Base-by-base conservation (phyloP, 2,113 vertebrate genomes). In the Aphyosemion australe region DNA sequence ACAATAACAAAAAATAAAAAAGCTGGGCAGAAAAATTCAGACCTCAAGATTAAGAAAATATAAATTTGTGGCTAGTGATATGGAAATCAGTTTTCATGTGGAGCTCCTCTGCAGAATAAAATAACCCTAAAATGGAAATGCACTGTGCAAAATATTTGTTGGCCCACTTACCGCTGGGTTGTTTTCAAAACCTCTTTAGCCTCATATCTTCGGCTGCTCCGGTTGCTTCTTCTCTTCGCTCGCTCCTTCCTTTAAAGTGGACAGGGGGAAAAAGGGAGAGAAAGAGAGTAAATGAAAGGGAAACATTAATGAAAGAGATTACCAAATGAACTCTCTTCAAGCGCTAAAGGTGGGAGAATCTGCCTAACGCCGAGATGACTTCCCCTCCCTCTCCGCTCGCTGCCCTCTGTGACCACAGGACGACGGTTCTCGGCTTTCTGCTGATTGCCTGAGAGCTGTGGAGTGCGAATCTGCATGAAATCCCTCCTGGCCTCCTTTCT, bases 231-330 rank as follows among this genome's bases (percentile, higher is more conserved):
- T 84, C 69, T 61, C 84, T 76, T 71, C 16, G 56, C 65, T 85
- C 79, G 61, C 71, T 78, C 6, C 79, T 65, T 89, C 88, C 91
- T 91, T 88, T 62, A 83, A 87, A 86, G 77, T 42, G 47, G 79
- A 85, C 13, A 64, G 47, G 46, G 14, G 67, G 8, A 41, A n/a
- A 50, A 50, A 65, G 69, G 60, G 78, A 65, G 69, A 74, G 53
- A 65, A 43, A 45, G 50, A 32, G 57, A 59, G n/a, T 48, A 71
- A 89, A 90, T 82, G 69, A 88, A 89, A 90, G 83, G 79, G 81
- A 91, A 89, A 89, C 66, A 79, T 82, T 87, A 87, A 91, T 91
- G 85, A 93, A 91, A 90, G 71, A 66, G 90, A 92, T 83, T 87
- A 52, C 34, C 56, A 83, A 88, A 91, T 89, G 89, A 92, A 88